These are phyloP conservation scores for Euglossa dilemma DNA, from an alignment of 1,140 invertebrate species.

Conservation along the genomic window DNA sequence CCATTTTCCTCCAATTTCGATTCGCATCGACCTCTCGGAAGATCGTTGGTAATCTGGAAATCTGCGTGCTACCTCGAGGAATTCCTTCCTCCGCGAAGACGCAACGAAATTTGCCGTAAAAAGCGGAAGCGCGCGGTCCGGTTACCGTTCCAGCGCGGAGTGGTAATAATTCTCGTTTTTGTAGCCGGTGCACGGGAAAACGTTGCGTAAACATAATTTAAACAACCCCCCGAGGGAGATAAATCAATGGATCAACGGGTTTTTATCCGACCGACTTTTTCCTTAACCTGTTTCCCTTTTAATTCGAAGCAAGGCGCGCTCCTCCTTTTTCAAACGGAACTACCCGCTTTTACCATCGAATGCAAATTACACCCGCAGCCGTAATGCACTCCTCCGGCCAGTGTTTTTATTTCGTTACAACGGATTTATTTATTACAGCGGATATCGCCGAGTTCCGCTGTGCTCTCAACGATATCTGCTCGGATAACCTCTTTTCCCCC, in stretches of 20 bases:
- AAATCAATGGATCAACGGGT: constrained; percentile 15
- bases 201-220: constrained; percentile 31
- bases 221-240: neutral
- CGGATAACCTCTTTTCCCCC: neutral
- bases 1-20: too few species aligned
- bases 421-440: neutral
- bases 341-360: neutral
- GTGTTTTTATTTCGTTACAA: too few species aligned
- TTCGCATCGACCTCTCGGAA: too few species aligned
- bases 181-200: neutral
- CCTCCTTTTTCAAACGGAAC: neutral
- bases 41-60: too few species aligned
- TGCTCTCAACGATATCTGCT: neutral
- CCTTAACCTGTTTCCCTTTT: too few species aligned
- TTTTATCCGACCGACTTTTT: neutral
- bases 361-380: neutral
- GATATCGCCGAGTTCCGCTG: too few species aligned
- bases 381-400: too few species aligned
- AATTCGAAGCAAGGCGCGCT: neutral
- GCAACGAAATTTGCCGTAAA: constrained; percentile 5
- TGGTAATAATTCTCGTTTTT: constrained; percentile 33
- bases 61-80: too few species aligned
- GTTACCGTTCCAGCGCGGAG: neutral
- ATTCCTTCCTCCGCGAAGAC: neutral
- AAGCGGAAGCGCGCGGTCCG: neutral